These are phyloP conservation scores for Drosophila sordidapex DNA, from an alignment of 2,888 invertebrate species.

Conservation along the genomic window DNA sequence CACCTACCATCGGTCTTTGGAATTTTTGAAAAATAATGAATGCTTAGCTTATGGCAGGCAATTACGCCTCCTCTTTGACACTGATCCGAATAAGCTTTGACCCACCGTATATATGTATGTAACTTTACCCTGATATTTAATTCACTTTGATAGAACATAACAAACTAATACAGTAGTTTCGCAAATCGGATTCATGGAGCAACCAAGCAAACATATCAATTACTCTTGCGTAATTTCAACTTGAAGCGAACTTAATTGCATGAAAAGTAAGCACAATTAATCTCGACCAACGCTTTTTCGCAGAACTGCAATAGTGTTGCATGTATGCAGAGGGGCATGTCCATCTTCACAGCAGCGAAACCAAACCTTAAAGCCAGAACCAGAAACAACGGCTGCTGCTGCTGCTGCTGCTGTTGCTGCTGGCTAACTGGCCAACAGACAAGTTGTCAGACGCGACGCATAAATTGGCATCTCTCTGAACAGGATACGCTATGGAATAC, in stretches of 20 bases:
- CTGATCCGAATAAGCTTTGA: too few species aligned
- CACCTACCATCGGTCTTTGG: too few species aligned
- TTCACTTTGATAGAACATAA: background rate
- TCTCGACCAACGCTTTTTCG: background rate
- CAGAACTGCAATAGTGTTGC: background rate
- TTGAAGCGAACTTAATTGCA: background rate
- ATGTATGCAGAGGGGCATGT: background rate
- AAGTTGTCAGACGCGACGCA: constrained; percentile 41
- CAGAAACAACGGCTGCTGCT: background rate
- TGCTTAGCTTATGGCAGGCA: too few species aligned
- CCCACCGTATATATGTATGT: background rate
- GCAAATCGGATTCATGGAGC: background rate
- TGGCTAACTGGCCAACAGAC: constrained; percentile 20
- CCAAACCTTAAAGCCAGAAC: background rate
- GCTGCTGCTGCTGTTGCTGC: constrained; percentile 1
- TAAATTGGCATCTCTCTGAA: constrained; percentile 29
- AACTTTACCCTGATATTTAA: background rate
- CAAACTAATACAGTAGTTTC: background rate
- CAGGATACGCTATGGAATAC: constrained; percentile 47
- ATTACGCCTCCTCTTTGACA: too few species aligned
- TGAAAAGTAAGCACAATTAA: background rate
- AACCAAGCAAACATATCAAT: background rate
- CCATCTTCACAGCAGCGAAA: background rate
- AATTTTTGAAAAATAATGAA: too few species aligned
- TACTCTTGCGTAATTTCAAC: background rate